phyloP scores from a whole-genome alignment of 2,113 vertebrate species.

The Emydura subglobosa region DNA sequence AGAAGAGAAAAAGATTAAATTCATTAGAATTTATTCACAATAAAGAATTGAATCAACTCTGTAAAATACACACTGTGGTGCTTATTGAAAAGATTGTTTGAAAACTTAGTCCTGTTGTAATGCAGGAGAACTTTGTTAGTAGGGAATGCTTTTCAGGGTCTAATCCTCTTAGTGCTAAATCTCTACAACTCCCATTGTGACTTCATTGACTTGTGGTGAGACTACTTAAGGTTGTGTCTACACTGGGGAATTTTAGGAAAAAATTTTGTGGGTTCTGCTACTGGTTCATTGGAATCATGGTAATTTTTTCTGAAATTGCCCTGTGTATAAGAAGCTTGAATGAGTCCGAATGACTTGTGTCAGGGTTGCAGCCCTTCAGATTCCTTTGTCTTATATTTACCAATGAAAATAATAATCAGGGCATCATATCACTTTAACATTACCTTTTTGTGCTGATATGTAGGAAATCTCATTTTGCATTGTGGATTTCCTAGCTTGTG shows the following conservation, averaged over 20 bases:
- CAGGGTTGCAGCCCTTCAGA: fast-evolving
- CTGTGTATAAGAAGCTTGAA: fast-evolving
- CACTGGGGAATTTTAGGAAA: not conserved
- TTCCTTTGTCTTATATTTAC: not conserved
- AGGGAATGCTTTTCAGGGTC: not conserved
- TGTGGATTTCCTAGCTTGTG: not conserved
- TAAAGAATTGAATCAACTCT: not conserved
- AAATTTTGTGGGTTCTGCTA: not conserved
- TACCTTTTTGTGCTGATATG: not conserved
- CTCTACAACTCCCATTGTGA: fast-evolving
- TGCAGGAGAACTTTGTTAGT: not conserved
- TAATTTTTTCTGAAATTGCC: not conserved
- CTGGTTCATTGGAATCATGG: not conserved
- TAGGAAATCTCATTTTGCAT: not conserved
- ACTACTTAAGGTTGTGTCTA: not conserved
- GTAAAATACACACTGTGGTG: not conserved
- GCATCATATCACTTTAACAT: fast-evolving
- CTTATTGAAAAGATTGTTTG: not conserved
- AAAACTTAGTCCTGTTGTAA: not conserved
- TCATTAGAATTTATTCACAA: not conserved
- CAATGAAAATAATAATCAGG: fast-evolving
- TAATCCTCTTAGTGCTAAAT: not conserved
- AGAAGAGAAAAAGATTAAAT: not conserved
- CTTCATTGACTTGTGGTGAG: not conserved
- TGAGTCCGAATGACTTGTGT: not conserved